These are phyloP conservation scores for Boloria selene DNA, from an alignment of 2,888 invertebrate genomes.

Conservation along the genomic window DNA sequence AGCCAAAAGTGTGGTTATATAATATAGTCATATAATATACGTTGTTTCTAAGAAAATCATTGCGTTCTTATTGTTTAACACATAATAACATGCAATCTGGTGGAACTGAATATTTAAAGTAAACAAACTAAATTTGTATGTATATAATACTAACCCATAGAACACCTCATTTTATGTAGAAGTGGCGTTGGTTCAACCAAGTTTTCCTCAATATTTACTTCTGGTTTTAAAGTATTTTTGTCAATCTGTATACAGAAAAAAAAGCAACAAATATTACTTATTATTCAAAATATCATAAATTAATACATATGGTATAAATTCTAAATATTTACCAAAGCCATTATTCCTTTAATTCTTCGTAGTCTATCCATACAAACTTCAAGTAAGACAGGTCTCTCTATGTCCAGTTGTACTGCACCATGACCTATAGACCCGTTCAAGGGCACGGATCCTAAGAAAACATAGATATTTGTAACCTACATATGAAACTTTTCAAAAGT, in stretches of 20 bases:
- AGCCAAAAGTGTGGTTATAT: too few relatives aligned
- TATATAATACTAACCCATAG: constrained; percentile 30
- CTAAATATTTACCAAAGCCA: constrained; percentile 44
- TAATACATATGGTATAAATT: constrained; percentile 31
- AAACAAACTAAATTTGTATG: neutral
- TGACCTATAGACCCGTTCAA: constrained; percentile 34
- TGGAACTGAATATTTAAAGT: too few relatives aligned
- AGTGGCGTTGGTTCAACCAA: constrained; percentile 1
- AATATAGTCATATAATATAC: too few relatives aligned
- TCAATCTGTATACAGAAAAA: constrained; percentile 30
- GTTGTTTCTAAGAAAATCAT: too few relatives aligned
- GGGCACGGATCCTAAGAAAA: constrained; percentile 19
- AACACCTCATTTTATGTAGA: constrained; percentile 26
- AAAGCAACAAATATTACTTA: too few relatives aligned
- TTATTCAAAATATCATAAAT: neutral
- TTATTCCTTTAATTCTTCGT: constrained; percentile 50
- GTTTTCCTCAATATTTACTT: neutral
- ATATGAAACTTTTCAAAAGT: too few relatives aligned
- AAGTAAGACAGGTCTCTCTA: constrained; percentile 63
- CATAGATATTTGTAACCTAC: too few relatives aligned
- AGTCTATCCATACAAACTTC: constrained; percentile 56
- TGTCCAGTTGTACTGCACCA: constrained; percentile 53
- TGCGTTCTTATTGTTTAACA: too few relatives aligned
- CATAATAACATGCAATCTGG: too few relatives aligned
- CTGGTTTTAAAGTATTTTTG: constrained; percentile 16